These are phyloP conservation scores for Eumacrocentrus americanus DNA, from an alignment of 2,888 invertebrate genomes.

Conservation along the genomic window DNA sequence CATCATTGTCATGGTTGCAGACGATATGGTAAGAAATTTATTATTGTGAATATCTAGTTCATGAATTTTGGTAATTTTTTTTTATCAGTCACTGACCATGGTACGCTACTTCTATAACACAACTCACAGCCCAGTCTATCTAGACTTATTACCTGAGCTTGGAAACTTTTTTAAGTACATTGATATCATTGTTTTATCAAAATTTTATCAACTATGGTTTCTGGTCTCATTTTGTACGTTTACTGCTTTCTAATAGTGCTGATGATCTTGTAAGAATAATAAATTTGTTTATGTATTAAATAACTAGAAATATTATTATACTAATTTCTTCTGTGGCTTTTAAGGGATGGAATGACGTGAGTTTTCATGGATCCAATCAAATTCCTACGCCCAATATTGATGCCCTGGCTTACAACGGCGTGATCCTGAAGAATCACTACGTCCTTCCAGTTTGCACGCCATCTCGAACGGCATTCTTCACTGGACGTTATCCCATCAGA, in stretches of 20 bases:
- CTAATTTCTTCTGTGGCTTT: not conserved
- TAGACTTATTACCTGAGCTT: too few species aligned
- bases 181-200: too few species aligned
- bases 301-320: not conserved
- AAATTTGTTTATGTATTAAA: not conserved
- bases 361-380: slow-evolving; percentile 85
- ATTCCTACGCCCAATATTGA: slow-evolving; percentile 91
- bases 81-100: too few species aligned
- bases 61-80: too few species aligned
- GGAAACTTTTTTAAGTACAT: too few species aligned
- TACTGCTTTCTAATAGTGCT: too few species aligned
- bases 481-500: slow-evolving; percentile 86
- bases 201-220: too few species aligned
- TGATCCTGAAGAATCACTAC: slow-evolving; percentile 85
- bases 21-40: slow-evolving; percentile 66
- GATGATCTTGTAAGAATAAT: too few species aligned
- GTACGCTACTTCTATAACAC: too few species aligned
- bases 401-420: slow-evolving; percentile 80
- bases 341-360: slow-evolving; percentile 88
- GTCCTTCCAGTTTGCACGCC: slow-evolving; percentile 85
- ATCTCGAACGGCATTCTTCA: slow-evolving; percentile 79
- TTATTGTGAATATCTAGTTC: too few species aligned
- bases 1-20: slow-evolving; percentile 65
- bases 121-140: too few species aligned
- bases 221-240: too few species aligned